Evolutionary conservation across 2,888 invertebrate genomes (phyloP).

Genomic region (Leucoma salicis): DNA sequence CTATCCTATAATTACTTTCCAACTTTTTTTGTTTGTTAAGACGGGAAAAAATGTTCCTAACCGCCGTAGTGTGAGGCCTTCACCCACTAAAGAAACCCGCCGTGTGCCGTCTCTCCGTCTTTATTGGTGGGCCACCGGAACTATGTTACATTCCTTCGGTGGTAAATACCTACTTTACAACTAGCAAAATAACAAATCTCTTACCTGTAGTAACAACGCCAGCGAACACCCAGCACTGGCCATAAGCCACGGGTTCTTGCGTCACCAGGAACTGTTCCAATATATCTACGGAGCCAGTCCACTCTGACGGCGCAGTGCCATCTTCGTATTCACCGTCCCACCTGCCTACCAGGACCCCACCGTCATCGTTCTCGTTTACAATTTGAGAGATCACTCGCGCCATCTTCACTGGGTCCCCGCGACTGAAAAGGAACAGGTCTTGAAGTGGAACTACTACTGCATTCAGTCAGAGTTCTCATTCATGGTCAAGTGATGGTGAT

Average conservation of each 20-base stretch:
- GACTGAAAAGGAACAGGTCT: slow-evolving; percentile 43
- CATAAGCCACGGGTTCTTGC: slow-evolving; percentile 86
- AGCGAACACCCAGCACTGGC: slow-evolving; percentile 95
- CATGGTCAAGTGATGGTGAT: no score
- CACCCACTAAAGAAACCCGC: no score
- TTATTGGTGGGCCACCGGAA: no score
- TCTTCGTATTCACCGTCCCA: slow-evolving; percentile 89
- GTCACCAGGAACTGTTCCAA: slow-evolving; percentile 86
- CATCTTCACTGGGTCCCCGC: slow-evolving; percentile 88
- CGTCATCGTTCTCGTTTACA: slow-evolving; percentile 88
- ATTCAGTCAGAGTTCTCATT: no score
- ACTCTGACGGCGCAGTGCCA: slow-evolving; percentile 88
- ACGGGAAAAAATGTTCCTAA: no score
- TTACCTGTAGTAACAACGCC: slow-evolving; percentile 90
- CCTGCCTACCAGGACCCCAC: slow-evolving; percentile 86
- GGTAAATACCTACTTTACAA: no score
- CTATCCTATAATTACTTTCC: no score
- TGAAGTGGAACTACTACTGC: no score
- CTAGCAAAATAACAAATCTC: slow-evolving; percentile 12
- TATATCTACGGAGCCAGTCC: slow-evolving; percentile 91
- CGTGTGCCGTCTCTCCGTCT: no score
- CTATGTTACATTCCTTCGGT: no score
- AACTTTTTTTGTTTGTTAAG: no score
- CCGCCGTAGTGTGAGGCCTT: no score
- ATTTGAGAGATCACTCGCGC: slow-evolving; percentile 87